These are phyloP conservation scores for Isurus oxyrinchus DNA, from an alignment of 2,113 vertebrate species.

Conservation along the genomic window DNA sequence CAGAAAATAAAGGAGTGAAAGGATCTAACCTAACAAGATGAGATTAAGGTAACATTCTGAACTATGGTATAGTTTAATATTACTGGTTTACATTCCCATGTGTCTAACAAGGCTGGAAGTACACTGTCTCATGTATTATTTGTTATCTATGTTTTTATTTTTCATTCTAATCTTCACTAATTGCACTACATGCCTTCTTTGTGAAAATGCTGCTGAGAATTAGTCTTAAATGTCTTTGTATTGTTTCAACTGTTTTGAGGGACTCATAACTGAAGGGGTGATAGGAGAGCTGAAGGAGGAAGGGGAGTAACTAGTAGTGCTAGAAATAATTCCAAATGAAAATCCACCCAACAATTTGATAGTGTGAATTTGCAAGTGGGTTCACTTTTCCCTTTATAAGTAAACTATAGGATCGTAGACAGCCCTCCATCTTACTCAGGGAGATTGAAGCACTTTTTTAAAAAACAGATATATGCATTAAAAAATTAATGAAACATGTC, in stretches of 20 bases:
- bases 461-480: too few species aligned
- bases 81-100: background rate
- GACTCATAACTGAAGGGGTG: background rate
- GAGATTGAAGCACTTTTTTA: too few species aligned
- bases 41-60: background rate
- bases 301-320: background rate
- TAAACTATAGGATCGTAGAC: background rate
- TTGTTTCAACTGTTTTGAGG: background rate
- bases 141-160: background rate
- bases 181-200: background rate
- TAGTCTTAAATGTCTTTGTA: background rate
- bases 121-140: background rate
- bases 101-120: background rate
- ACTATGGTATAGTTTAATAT: background rate
- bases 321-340: background rate
- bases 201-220: background rate
- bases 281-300: background rate
- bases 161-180: background rate
- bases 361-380: background rate
- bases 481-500: too few species aligned
- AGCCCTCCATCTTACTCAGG: background rate
- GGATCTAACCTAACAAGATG: background rate
- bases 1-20: background rate
- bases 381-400: background rate
- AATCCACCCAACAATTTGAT: background rate